Conservation (phyloP, 2,888 invertebrate genomes). For the Diarsia mendica region DNA sequence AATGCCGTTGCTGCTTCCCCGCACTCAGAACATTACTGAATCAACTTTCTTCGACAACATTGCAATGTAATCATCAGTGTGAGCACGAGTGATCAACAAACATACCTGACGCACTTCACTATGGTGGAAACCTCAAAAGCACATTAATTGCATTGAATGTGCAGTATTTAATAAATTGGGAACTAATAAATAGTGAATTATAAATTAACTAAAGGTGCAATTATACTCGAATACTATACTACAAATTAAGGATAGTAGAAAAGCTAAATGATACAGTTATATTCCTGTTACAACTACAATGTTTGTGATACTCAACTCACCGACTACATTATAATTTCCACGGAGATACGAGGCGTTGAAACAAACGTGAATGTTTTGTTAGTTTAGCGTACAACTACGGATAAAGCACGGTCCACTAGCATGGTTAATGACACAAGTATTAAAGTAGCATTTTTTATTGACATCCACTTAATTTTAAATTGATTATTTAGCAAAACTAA, state of each 20-base stretch:
- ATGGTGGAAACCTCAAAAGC: too few species aligned
- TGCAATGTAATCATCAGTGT: too few species aligned
- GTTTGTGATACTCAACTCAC: conserved; percentile 78
- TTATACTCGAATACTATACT: not conserved
- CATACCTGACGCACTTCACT: too few species aligned
- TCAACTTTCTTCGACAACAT: too few species aligned
- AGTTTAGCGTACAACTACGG: conserved; percentile 55
- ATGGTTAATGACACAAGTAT: not conserved
- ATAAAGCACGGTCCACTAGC: conserved; percentile 25
- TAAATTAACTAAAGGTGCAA: not conserved
- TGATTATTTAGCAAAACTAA: not conserved
- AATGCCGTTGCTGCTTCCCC: too few species aligned
- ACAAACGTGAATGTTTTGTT: conserved; percentile 74
- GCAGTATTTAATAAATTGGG: not conserved
- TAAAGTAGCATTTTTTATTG: not conserved
- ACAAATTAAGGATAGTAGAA: not conserved
- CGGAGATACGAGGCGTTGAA: conserved; percentile 76
- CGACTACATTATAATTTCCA: conserved; percentile 82
- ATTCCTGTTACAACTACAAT: not conserved
- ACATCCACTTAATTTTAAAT: not conserved
- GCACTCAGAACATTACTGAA: too few species aligned
- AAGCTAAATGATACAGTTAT: not conserved
- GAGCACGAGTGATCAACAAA: too few species aligned
- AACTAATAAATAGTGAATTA: not conserved
- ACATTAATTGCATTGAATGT: too few species aligned